A percentile compares a stretch with the other conserved stretches of the same genome.
These are phyloP conservation scores for Biston betularia DNA, from an alignment of 2,888 invertebrate genomes.

Conservation along the genomic window DNA sequence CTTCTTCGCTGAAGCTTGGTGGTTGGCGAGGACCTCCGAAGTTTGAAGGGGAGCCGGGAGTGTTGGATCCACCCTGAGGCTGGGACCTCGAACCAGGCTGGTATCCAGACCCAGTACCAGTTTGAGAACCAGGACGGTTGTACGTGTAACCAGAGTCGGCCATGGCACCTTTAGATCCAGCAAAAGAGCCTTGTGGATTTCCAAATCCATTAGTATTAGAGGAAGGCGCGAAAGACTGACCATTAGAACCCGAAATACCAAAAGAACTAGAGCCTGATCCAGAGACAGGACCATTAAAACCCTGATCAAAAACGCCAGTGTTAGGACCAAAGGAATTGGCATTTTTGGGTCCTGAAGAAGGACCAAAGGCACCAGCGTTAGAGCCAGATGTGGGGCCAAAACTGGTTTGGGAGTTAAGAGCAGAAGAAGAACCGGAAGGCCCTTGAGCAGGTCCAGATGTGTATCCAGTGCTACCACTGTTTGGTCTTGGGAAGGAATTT, in stretches of 20 bases:
- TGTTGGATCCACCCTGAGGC: conserved; percentile 40
- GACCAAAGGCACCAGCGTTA: conserved; percentile 29
- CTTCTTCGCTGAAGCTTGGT: conserved; percentile 75
- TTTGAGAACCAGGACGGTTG: conserved; percentile 43
- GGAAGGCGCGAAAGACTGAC: conserved; percentile 25
- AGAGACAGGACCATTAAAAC: conserved; percentile 34
- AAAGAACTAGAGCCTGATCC: conserved; percentile 21
- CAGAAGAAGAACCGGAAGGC: conserved; percentile 34
- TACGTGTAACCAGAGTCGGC: conserved; percentile 44
- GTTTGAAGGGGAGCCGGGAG: conserved; percentile 51
- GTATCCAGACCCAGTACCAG: conserved; percentile 34
- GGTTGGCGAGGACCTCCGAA: conserved; percentile 77
- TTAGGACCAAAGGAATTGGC: conserved; percentile 40
- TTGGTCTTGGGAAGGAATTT: conserved; percentile 34
- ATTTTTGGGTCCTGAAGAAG: conserved; percentile 36
- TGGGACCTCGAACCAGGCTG: conserved; percentile 20
- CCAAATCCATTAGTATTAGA: conserved; percentile 32
- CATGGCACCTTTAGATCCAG: conserved; percentile 30
- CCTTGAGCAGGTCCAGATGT: conserved; percentile 39
- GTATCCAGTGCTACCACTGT: conserved; percentile 28
- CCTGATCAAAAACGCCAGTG: conserved; percentile 37
- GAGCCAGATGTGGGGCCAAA: conserved; percentile 33
- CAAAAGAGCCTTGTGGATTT: conserved; percentile 40
- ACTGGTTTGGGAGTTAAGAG: conserved; percentile 36
- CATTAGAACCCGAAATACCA: conserved; percentile 21